phyloP scores from a whole-genome alignment of 2,888 invertebrate species.

The Plusia festucae region DNA sequence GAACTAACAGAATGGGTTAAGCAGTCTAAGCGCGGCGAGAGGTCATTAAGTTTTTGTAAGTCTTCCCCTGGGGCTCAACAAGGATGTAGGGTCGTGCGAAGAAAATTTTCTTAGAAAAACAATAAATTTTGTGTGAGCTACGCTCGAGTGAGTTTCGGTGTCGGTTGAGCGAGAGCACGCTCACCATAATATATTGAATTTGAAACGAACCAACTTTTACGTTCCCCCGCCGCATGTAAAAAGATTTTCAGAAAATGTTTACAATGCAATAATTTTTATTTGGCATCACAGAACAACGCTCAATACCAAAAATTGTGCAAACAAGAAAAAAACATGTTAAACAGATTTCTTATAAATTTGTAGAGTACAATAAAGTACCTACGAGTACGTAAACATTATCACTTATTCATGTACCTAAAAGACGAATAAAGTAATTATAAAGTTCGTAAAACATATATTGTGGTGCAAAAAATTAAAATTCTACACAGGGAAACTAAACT shows the following conservation, averaged over 20 bases:
- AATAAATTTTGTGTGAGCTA: constrained; percentile 88
- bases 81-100: constrained; percentile 78
- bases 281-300: constrained; percentile 67
- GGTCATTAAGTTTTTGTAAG: constrained; percentile 81
- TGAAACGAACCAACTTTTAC: constrained; percentile 89
- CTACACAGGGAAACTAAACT: too few species aligned
- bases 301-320: constrained; percentile 38
- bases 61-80: constrained; percentile 75
- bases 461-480: too few species aligned
- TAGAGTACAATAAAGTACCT: constrained; percentile 36
- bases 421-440: too few species aligned
- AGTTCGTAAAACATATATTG: too few species aligned
- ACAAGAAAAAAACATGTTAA: constrained; percentile 27
- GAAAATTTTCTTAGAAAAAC: constrained; percentile 89
- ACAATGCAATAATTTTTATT: constrained; percentile 84
- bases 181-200: constrained; percentile 89
- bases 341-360: constrained; percentile 41
- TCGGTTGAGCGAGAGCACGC: constrained; percentile 88
- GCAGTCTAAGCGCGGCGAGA: constrained; percentile 67
- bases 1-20: constrained; percentile 65
- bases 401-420: too few species aligned
- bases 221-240: constrained; percentile 83
- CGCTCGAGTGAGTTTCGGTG: constrained; percentile 89
- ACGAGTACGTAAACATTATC: constrained; percentile 15
- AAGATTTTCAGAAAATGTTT: constrained; percentile 86